Conservation (phyloP, 2,797 vertebrate genomes). For the Mycteria americana region DNA sequence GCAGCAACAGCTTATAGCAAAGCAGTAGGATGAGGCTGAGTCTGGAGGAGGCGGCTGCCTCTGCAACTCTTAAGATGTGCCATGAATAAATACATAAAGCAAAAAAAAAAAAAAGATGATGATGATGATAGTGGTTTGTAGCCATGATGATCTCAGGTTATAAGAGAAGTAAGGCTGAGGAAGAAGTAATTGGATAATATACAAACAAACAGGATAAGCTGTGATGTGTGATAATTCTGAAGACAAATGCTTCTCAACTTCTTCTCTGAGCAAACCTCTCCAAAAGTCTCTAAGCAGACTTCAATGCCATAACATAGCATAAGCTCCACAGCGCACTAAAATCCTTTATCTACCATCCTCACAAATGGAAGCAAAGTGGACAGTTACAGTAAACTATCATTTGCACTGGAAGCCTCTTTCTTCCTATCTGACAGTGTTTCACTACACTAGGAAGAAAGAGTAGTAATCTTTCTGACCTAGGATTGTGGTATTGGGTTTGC, state of each 20-base stretch:
- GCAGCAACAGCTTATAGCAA: neutral
- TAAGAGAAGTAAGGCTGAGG: neutral
- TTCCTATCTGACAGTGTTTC: neutral
- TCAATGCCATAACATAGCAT: neutral
- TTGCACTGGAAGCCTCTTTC: neutral
- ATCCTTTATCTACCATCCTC: neutral
- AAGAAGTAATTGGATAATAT: neutral
- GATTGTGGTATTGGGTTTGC: neutral
- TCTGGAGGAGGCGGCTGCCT: neutral
- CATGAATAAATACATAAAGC: neutral
- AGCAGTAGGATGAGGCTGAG: neutral
- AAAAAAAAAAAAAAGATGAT: neutral
- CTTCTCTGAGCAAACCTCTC: neutral
- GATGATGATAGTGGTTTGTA: neutral
- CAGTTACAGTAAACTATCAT: neutral
- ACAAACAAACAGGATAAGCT: neutral
- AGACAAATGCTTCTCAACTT: neutral
- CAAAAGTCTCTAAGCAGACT: neutral
- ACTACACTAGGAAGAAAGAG: neutral
- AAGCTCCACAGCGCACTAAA: neutral
- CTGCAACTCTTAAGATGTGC: neutral
- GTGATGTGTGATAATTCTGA: neutral
- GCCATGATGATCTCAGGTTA: neutral
- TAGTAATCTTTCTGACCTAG: neutral
- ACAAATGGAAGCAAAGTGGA: neutral